Conservation (phyloP, 1,140 invertebrate genomes). For the Drosophila nannoptera region DNA sequence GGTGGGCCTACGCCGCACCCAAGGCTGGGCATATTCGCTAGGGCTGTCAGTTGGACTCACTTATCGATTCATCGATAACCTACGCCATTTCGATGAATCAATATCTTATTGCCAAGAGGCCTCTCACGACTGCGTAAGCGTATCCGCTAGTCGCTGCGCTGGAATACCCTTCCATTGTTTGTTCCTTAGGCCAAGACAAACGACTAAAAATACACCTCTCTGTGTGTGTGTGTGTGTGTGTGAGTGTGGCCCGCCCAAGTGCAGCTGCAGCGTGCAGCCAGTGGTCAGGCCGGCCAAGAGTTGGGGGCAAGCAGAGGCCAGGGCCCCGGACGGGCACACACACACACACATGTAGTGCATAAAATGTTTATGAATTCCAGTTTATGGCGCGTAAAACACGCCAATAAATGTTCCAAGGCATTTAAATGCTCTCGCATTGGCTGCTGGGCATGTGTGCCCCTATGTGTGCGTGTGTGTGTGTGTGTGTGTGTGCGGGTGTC, state of each 20-base stretch:
- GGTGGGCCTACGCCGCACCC: background rate
- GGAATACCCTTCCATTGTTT: conserved; percentile 1
- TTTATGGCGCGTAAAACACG: conserved; percentile 78
- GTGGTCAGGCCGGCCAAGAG: background rate
- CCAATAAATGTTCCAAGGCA: conserved; percentile 74
- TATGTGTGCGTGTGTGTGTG: conserved; percentile 5
- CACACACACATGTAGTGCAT: conserved; percentile 77
- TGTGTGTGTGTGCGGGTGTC: conserved; percentile 21
- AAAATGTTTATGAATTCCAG: conserved; percentile 78
- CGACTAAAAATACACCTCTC: conserved; percentile 31
- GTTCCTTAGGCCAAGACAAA: conserved; percentile 37
- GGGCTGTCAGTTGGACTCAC: background rate
- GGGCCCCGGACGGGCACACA: conserved; percentile 39
- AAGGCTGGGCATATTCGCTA: conserved; percentile 3
- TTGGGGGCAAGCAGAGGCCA: background rate
- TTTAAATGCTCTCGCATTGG: conserved; percentile 59
- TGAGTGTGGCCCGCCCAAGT: conserved; percentile 14
- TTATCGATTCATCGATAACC: too few species aligned
- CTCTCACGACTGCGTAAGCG: too few species aligned
- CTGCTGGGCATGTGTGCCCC: conserved; percentile 24
- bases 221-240: background rate
- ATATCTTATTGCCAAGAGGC: too few species aligned
- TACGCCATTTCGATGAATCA: too few species aligned
- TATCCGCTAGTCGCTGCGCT: background rate
- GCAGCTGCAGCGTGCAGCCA: conserved; percentile 29